A percentile compares a stretch with the other conserved stretches of the same genome.
phyloP scores from a whole-genome alignment of 1,140 invertebrate genomes.

The Drosophila obscura region DNA sequence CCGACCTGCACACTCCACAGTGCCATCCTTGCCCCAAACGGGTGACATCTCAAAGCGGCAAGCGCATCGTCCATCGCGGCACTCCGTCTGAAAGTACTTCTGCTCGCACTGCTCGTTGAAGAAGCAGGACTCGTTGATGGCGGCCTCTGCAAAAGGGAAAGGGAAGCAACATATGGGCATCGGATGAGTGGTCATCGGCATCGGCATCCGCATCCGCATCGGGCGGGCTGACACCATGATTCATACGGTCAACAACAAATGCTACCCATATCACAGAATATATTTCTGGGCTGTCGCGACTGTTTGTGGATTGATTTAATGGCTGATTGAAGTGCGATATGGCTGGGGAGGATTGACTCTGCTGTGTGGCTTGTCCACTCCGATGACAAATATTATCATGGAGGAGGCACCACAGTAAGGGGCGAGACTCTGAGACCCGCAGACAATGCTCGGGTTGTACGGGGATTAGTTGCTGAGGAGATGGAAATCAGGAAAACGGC shows the following conservation, averaged over 20 bases:
- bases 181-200: constrained; percentile 25
- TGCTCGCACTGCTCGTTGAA: constrained; percentile 93
- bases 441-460: constrained; percentile 8
- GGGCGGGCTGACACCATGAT: constrained; percentile 21
- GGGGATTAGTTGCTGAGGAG: constrained; percentile 2
- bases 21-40: constrained; percentile 87
- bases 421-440: neutral
- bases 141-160: constrained; percentile 87
- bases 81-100: constrained; percentile 88
- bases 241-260: constrained; percentile 12
- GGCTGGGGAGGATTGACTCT: constrained; percentile 30
- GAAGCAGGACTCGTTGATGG: constrained; percentile 91
- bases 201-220: neutral
- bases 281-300: constrained; percentile 39
- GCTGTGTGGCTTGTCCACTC: constrained; percentile 30
- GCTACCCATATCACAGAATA: constrained; percentile 24
- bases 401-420: neutral
- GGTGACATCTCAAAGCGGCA: constrained; percentile 91
- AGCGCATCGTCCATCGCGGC: constrained; percentile 89
- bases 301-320: constrained; percentile 55
- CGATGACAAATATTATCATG: constrained; percentile 61
- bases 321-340: constrained; percentile 46
- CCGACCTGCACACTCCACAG: constrained; percentile 89
- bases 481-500: neutral
- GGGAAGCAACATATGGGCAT: constrained; percentile 4